These are phyloP conservation scores for Lepidochrysops patricia DNA, from an alignment of 2,888 invertebrate genomes.

Conservation along the genomic window DNA sequence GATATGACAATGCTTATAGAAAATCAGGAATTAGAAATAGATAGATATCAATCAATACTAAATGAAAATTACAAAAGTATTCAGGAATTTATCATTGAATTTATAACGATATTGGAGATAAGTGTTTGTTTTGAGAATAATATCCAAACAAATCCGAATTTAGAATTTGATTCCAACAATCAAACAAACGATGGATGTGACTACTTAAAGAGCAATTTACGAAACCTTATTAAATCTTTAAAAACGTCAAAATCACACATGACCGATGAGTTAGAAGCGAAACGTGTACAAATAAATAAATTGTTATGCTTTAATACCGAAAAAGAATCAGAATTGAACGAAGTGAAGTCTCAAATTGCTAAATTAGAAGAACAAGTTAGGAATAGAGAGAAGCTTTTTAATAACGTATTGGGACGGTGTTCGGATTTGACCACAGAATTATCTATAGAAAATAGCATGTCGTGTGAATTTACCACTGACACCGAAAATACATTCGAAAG, in stretches of 20 bases:
- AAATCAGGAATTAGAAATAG: slow-evolving; percentile 19
- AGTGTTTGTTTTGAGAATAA: slow-evolving; percentile 16
- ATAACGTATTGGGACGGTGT: slow-evolving; percentile 32
- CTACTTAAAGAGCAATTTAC: slow-evolving; percentile 22
- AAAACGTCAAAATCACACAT: slow-evolving; percentile 19
- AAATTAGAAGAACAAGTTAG: slow-evolving; percentile 18
- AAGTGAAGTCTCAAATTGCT: slow-evolving; percentile 1
- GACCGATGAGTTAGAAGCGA: slow-evolving; percentile 25
- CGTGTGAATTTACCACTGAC: slow-evolving; percentile 21
- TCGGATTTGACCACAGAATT: slow-evolving; percentile 28
- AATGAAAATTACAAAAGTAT: slow-evolving; percentile 23
- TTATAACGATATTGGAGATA: slow-evolving; percentile 11
- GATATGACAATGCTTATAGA: slow-evolving; percentile 17
- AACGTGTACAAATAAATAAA: slow-evolving; percentile 27
- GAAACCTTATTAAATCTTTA: slow-evolving; percentile 21
- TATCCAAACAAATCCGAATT: not conserved
- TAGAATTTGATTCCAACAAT: slow-evolving; percentile 8
- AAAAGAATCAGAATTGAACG: slow-evolving; percentile 15
- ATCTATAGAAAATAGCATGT: slow-evolving; percentile 29
- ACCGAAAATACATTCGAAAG: slow-evolving; percentile 29
- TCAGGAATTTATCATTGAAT: slow-evolving; percentile 23
- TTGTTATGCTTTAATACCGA: slow-evolving; percentile 16
- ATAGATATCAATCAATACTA: slow-evolving; percentile 19
- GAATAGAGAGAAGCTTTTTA: slow-evolving; percentile 31
- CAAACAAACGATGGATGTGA: slow-evolving; percentile 14